Percentiles rank a stretch among this genome's conserved stretches.
Conservation (phyloP, 2,888 invertebrate species). For the Drosophila demipolita region DNA sequence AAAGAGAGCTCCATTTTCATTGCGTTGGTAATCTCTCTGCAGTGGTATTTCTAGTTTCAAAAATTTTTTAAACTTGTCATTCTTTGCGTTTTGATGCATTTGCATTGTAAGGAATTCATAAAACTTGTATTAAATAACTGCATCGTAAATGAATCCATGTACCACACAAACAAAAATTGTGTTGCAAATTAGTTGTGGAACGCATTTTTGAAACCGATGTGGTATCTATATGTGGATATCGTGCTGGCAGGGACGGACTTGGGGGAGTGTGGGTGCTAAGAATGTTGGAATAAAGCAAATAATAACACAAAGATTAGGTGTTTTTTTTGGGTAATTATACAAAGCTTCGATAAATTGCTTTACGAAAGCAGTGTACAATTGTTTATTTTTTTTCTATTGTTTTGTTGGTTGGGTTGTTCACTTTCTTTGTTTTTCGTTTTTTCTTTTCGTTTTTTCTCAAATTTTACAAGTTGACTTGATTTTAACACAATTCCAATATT, state of each 20-base stretch:
- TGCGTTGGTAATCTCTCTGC: background rate
- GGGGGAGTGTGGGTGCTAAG: conserved; percentile 9
- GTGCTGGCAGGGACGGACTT: background rate
- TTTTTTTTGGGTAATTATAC: conserved; percentile 71
- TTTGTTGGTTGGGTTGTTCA: conserved; percentile 58
- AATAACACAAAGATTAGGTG: conserved; percentile 63
- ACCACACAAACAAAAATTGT: conserved; percentile 12
- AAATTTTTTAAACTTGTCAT: background rate
- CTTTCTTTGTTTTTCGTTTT: conserved; percentile 31
- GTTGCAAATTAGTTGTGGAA: conserved; percentile 28
- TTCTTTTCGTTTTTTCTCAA: conserved; percentile 36
- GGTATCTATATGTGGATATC: conserved; percentile 1
- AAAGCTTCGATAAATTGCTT: conserved; percentile 75
- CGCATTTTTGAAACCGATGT: conserved; percentile 30
- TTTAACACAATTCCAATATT: conserved; percentile 62
- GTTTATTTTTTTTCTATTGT: conserved; percentile 75
- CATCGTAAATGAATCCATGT: conserved; percentile 19
- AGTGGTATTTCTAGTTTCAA: conserved; percentile 11
- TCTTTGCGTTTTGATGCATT: conserved; percentile 1
- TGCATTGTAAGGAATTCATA: background rate
- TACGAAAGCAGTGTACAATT: conserved; percentile 77
- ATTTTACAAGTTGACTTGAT: conserved; percentile 61
- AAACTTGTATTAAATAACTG: conserved; percentile 3
- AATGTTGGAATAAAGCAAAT: conserved; percentile 55
- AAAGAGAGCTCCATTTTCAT: background rate